Base-by-base conservation (phyloP, 2,113 vertebrate genomes). In the Pyrgilauda ruficollis region DNA sequence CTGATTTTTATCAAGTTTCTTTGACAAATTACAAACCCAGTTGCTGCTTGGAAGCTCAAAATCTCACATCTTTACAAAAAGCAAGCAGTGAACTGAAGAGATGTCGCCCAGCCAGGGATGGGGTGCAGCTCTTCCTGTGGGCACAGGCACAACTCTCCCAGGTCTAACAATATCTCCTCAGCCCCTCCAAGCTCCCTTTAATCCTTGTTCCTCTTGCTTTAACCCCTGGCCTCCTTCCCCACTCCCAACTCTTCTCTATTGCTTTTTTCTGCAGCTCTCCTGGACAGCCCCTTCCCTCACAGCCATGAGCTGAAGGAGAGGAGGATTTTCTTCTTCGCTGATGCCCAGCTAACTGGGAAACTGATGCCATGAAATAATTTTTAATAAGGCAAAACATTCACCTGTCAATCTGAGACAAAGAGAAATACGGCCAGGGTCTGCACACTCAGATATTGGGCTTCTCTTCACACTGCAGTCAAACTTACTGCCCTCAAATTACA, bases 11-110 rank as follows among this genome's bases (percentile, higher is more conserved):
- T 53, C 6, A 18, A 7, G 6, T 44, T 80, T 75, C 69, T 78
- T 90, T 89, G 95, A 92, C 97, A 96, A 95, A 91, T 95, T 76
- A 82, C 78, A 96, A 95, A 89, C 44, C 47, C 61, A 84, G 68
- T 90, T 68, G 84, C 89, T 88, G 93, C 59, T 7, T 86, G 73
- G 89, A 95, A 96, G 94, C 8, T 28, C 15, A 49, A 89, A 96
- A 91, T 74, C 84, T 96, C 56, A 73, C 20, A 41, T 66, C 81
- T 93, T 92, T 59, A 47, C 4, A 10, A 86, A 90, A 91, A 79
- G n/a, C 10, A 33, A 85, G 49, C 0, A 1, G 37, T 49, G 83
- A 93, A 15, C 35, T 56, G 84, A 84, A 41, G 49, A 78, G 92
- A n/a, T 52, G 50, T 41, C 2, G 4, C 63, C 78, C 68, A 79